A percentile compares a stretch with the other conserved stretches of the same genome.
These are phyloP conservation scores for Xiphophorus couchianus DNA, from an alignment of 2,113 vertebrate genomes.

Conservation along the genomic window DNA sequence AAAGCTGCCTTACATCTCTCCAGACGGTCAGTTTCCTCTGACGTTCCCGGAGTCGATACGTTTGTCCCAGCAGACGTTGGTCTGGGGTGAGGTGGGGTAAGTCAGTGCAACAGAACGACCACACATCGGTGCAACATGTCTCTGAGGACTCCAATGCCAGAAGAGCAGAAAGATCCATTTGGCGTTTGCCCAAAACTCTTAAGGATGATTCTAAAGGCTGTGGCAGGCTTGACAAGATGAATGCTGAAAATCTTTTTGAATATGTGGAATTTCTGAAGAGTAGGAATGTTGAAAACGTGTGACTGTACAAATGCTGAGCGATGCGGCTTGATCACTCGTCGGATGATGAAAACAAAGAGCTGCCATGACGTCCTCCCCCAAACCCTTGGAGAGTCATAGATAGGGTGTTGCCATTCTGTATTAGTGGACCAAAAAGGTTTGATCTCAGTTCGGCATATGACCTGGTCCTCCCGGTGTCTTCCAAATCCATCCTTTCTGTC, in stretches of 20 bases:
- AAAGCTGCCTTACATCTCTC: conserved; percentile 24
- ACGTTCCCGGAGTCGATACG: conserved; percentile 58
- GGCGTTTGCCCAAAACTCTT: conserved; percentile 42
- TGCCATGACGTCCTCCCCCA: conserved; percentile 30
- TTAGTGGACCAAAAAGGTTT: not conserved
- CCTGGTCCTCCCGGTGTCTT: conserved; percentile 21
- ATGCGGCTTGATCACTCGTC: conserved; percentile 5
- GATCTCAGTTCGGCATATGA: conserved; percentile 26
- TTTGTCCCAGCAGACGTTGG: conserved; percentile 49
- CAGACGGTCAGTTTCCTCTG: conserved; percentile 22
- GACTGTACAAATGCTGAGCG: conserved; percentile 49
- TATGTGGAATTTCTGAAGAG: not conserved
- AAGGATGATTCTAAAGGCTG: conserved; percentile 43
- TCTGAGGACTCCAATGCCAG: conserved; percentile 36
- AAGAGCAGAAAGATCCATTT: conserved; percentile 40
- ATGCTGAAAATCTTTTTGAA: conserved; percentile 14
- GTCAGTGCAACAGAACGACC: conserved; percentile 40
- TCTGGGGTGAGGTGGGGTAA: conserved; percentile 19
- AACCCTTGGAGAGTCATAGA: conserved; percentile 25
- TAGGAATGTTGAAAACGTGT: conserved; percentile 19
- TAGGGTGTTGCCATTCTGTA: conserved; percentile 25
- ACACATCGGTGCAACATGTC: conserved; percentile 43
- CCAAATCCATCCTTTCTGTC: conserved; percentile 17
- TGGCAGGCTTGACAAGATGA: conserved; percentile 12
- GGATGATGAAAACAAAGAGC: conserved; percentile 39